Percentiles rank a stretch among this genome's conserved stretches.
phyloP scores from a whole-genome alignment of 2,888 invertebrate genomes.

The Eupsilia transversa region DNA sequence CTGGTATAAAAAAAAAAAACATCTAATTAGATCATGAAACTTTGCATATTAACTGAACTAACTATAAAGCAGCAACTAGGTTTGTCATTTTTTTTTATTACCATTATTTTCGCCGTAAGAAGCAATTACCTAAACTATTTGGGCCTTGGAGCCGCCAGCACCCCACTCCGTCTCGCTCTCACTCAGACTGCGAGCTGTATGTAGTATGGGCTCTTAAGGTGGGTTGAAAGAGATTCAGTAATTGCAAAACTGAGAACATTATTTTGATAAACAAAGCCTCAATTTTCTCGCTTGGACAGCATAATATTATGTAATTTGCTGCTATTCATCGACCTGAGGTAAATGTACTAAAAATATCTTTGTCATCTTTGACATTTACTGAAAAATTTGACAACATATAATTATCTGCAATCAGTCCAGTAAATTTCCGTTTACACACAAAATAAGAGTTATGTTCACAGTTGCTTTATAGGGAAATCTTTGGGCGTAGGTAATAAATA shows the following conservation, averaged over 20 bases:
- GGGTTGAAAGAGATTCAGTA: not conserved
- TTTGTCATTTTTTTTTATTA: no score
- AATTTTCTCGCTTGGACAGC: not conserved
- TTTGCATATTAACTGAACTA: no score
- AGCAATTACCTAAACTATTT: no score
- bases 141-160: no score
- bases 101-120: no score
- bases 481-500: no score
- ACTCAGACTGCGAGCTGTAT: no score
- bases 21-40: no score
- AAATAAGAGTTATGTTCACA: not conserved
- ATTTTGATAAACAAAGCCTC: not conserved
- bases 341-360: conserved; percentile 16
- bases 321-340: not conserved
- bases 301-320: not conserved
- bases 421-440: not conserved
- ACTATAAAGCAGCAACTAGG: no score
- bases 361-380: not conserved
- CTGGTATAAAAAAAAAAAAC: no score
- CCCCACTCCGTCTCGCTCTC: no score
- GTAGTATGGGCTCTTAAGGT: no score
- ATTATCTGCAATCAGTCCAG: not conserved
- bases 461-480: not conserved
- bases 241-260: not conserved
- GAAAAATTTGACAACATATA: not conserved